Base-by-base conservation (phyloP, 2,888 invertebrate genomes). In the Pachycephus smyrnensis region DNA sequence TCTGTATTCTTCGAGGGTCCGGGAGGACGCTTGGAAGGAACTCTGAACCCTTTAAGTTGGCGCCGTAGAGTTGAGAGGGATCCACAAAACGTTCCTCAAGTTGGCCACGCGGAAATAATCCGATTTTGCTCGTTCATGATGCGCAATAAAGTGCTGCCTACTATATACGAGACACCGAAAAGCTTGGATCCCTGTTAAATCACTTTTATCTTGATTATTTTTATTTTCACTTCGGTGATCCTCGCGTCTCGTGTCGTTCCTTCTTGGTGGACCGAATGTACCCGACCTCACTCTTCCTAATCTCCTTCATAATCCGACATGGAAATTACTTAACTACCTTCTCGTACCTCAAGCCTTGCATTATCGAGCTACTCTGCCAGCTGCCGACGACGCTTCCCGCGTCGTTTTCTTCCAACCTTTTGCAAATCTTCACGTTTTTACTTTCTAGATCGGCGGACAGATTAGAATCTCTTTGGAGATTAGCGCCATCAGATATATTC, bases 271-370 rank as follows among this genome's bases (percentile, higher is more conserved):
- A 31, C 37, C 40, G 31, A 77, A 71, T 69, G 15, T 30, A n/a
- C 15, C 40, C 68, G n/a, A 30, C 36, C 23, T 36, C 12, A 31
- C 35, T 69, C 35, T n/a, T 69, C 76, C 40, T 78, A 78, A 73
- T 75, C 69, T 78, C 69, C 77, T 37, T 69, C 76, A 75, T 78
- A 82, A 85, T 80, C 81, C 82, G 77, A 79, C 79, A 78, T 68
- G 73, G 81, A 83, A 84, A 85, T 85, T 85, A 81, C 81, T 85
- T 82, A 82, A 85, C 81, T 78, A 83, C 77, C 77, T 76, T 69
- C 69, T 76, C 73, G 9, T 55, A 55, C 23, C 40, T 23, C 40
- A 2, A 55, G 9, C 23, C 40, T 23, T 9, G 23, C 40, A 55
- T 23, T 23, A 55, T 6, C 40, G 23, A 55, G 23, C 4, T 6